Evolutionary conservation across 2,888 invertebrate genomes (phyloP), one percentile per base, ranked within the genome.

Genomic region (Epirrita christyi): DNA sequence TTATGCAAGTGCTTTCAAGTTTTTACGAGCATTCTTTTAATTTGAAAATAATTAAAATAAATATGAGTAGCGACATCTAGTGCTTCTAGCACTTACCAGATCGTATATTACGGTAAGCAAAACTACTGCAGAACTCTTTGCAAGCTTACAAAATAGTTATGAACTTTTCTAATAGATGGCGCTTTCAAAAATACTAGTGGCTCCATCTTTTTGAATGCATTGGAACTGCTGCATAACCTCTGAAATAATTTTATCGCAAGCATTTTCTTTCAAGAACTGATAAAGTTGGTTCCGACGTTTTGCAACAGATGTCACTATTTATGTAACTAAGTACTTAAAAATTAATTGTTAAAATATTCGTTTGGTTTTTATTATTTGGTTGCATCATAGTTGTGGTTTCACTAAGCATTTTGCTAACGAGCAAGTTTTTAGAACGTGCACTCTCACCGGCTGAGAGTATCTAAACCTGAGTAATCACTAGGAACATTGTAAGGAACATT

Each of bases 101-200:
- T 36, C 2, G 36, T 37, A 3, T 36, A 4, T 5, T 21, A 21
- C 10, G n/a, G 36, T 0, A 11, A 36, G 0, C 36, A 36, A 36
- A 6, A 36, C 32, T 36, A 8, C 13, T 6, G 8, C 14, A 7
- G 11, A 4, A 8, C 10, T 41, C 6, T n/a, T 41, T 21, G 21
- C n/a, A 41, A 41, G 27, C 41, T 41, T 41, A 21, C 6, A 21
- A 41, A 8, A 14, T 38, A 10, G 46, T 40, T 38, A 1, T 4
- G 8, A 27, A 10, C 38, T 52, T 38, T 15, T 38, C 21, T 42
- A 6, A 40, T 40, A 55, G 51, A 48, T 59, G 55, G 55, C 53
- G 44, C 53, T 49, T 3, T 9, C 21, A 21, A 4, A 40, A 6
- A 8, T 0, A 3, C 15, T 9, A 6, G n/a, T 1, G 32, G n/a